phyloP scores from a whole-genome alignment of 1,140 invertebrate genomes.

The Cydia splendana region DNA sequence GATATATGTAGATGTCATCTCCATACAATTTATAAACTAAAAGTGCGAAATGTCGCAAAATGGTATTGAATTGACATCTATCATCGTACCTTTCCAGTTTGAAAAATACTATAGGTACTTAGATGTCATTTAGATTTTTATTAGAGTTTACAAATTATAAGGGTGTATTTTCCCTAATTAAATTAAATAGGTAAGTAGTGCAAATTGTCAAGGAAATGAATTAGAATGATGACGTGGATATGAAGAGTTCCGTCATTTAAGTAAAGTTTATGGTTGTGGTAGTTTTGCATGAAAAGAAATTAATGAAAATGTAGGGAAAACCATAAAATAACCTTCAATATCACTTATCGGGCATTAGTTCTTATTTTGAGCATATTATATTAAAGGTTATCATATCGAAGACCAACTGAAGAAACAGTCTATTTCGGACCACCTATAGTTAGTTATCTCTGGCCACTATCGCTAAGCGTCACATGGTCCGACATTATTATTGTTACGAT shows the following conservation, averaged over 20 bases:
- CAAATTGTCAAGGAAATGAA: too few species aligned
- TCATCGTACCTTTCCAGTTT: too few species aligned
- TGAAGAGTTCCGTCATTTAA: too few species aligned
- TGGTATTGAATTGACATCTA: too few species aligned
- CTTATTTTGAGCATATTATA: conserved; percentile 12
- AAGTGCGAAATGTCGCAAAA: too few species aligned
- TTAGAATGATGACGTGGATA: too few species aligned
- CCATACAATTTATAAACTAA: too few species aligned
- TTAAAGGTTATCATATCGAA: conserved; percentile 55
- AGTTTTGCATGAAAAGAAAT: neutral
- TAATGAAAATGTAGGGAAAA: conserved; percentile 1
- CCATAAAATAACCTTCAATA: neutral
- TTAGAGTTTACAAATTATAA: too few species aligned
- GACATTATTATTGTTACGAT: conserved; percentile 45
- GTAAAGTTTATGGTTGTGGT: too few species aligned
- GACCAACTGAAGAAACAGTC: conserved; percentile 46
- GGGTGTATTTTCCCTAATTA: neutral
- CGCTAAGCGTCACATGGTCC: conserved; percentile 51
- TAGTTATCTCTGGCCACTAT: conserved; percentile 46
- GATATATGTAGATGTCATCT: too few species aligned
- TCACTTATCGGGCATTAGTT: conserved; percentile 10
- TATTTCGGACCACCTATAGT: conserved; percentile 51
- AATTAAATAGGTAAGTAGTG: neutral
- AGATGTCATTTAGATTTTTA: too few species aligned
- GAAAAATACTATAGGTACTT: too few species aligned